Conservation (phyloP, 2,113 vertebrate genomes). For the Oryzias curvinotus region DNA sequence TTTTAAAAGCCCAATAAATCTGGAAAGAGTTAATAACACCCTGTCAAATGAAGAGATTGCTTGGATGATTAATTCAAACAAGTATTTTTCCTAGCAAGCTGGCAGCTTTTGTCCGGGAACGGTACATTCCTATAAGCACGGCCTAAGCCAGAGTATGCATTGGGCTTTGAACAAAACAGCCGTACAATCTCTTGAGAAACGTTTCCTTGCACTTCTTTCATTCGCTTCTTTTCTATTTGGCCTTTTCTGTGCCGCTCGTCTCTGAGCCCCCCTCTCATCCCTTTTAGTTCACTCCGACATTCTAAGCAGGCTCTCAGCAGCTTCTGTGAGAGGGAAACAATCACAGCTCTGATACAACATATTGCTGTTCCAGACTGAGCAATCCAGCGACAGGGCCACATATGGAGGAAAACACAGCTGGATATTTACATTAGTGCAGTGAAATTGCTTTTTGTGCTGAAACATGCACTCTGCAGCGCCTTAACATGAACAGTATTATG, state of each 20-base stretch:
- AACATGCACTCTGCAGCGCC: conserved; percentile 9
- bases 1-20: conserved; percentile 43
- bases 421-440: conserved; percentile 27
- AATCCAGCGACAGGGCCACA: conserved; percentile 21
- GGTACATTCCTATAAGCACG: conserved; percentile 4
- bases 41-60: conserved; percentile 1
- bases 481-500: conserved; percentile 17
- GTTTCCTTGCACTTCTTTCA: conserved; percentile 3
- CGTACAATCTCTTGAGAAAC: background rate
- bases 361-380: conserved; percentile 24
- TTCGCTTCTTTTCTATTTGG: background rate
- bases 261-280: too few species aligned
- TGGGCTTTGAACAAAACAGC: background rate
- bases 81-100: conserved; percentile 26
- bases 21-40: conserved; percentile 8
- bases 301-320: conserved; percentile 20
- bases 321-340: conserved; percentile 31
- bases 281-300: background rate
- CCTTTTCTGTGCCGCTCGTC: conserved; percentile 4
- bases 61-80: conserved; percentile 18
- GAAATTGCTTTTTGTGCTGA: conserved; percentile 34
- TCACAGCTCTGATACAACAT: conserved; percentile 48
- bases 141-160: background rate
- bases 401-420: conserved; percentile 43
- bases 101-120: background rate